Evolutionary conservation across 2,113 vertebrate genomes (phyloP), one percentile per base, ranked within the genome.

Genomic region (Charadrius vociferus): DNA sequence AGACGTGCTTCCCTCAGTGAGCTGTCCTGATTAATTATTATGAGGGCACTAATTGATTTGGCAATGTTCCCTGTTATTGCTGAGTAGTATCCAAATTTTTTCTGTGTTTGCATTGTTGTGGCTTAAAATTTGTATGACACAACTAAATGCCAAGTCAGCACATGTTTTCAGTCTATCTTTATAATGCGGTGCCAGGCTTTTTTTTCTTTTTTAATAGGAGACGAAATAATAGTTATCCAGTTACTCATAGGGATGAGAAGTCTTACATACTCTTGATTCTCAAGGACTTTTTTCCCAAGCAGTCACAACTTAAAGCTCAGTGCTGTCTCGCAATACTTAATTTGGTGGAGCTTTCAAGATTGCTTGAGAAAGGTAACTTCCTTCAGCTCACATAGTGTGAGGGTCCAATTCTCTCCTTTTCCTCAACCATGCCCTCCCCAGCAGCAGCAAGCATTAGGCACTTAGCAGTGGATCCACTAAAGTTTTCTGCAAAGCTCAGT

Each of bases 31-130:
- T 81, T 88, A 86, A 71, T 96, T 86, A 88, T 65, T 77, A 56
- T 59, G 67, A 86, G 47, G 34, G 13, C 61, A 85, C 37, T 97
- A 96, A 95, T 83, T 97, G 74, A 82, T 95, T 96, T 97, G 92
- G 96, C 91, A 90, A 77, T 90, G 79, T 66, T 95, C 83, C 59
- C 74, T 95, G 29, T 84, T 77, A 86, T 45, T 96, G 90, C 93
- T 92, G 83, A 93, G 37, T 37, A 62, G 37, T 91, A 93, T 90
- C 89, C 90, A 93, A 74, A 55, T 94, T 91, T 96, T 73, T 71
- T 71, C 20, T 94, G 45, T 93, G 78, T 96, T 97, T 92, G 90
- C 87, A 95, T 62, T 83, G 81, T 88, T 79, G 86, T 95, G 88
- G 88, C 75, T 97, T 87, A 70, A 87, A 90, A 93, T 67, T 10